These are phyloP conservation scores for Rhizoglyphus robini DNA, from an alignment of 1,140 invertebrate species.

Conservation along the genomic window DNA sequence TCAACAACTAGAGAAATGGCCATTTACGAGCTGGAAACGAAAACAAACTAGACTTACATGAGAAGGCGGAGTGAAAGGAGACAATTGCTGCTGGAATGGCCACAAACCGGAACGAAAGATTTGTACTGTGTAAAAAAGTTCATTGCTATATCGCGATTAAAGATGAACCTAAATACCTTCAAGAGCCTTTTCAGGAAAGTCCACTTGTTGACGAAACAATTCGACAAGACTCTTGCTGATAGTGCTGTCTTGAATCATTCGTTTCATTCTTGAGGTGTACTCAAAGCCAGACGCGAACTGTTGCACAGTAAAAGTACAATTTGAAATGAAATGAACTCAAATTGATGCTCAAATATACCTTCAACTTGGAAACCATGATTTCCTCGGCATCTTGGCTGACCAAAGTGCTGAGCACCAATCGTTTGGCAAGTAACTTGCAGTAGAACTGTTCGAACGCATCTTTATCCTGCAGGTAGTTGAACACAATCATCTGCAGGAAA, in stretches of 20 bases:
- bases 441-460: constrained; percentile 99
- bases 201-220: constrained; percentile 50
- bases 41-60: constrained; percentile 31
- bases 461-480: constrained; percentile 99
- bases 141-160: background rate
- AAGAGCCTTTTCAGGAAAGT: constrained; percentile 22
- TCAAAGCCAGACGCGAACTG: constrained; percentile 89
- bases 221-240: constrained; percentile 95
- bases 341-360: no score
- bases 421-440: constrained; percentile 95
- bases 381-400: constrained; percentile 98
- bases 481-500: constrained; percentile 70
- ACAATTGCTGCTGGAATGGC: constrained; percentile 91
- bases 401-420: constrained; percentile 90
- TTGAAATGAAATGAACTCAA: background rate
- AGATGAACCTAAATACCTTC: constrained; percentile 25
- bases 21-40: no score
- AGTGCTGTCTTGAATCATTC: constrained; percentile 98
- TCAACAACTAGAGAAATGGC: constrained; percentile 80
- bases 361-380: constrained; percentile 98
- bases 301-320: background rate
- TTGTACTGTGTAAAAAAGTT: constrained; percentile 82
- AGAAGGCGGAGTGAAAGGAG: constrained; percentile 74
- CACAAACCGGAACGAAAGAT: constrained; percentile 93
- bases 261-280: constrained; percentile 94